Evolutionary conservation across 1,140 invertebrate genomes (phyloP), one percentile per base, ranked within the genome.

Genomic region (Phenacoccus solenopsis): DNA sequence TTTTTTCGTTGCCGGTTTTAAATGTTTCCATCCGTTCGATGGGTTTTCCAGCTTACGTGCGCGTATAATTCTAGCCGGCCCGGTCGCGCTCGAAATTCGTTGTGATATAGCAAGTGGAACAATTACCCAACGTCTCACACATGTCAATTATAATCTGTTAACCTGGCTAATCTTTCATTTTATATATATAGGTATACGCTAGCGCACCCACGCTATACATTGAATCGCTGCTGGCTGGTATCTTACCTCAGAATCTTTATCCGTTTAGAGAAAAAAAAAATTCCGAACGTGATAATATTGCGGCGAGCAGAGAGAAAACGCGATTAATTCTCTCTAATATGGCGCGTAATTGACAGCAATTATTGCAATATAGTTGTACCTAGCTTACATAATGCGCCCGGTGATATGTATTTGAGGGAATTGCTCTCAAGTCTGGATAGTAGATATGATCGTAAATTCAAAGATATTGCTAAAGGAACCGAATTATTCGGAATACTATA

Each of bases 1-100:
- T 49, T 49, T 49, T 49, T 49, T 9, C 20, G 3, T 49, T 49
- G 3, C 16, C 5, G 20, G 3, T 3, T 5, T 49, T 49, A 49
- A 49, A 49, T 49, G 38, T 49, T 49, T 49, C 38, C 38, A 49
- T 49, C 38, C 38, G 38, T 49, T 49, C 38, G 38, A 49, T 49
- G 38, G 38, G 38, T 49, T 49, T 49, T 49, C 38, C 20, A 49
- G n/a, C n/a, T n/a, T n/a, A n/a, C n/a, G n/a, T n/a, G n/a, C n/a
- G n/a, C n/a, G n/a, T n/a, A n/a, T n/a, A n/a, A n/a, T n/a, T n/a
- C n/a, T n/a, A n/a, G n/a, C n/a, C n/a, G n/a, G n/a, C n/a, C n/a
- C n/a, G n/a, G n/a, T n/a, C n/a, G n/a, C n/a, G n/a, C n/a, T n/a
- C n/a, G 5, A 32, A 13, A 32, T 5, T 32, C 38, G 38, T 49